These are phyloP conservation scores for Molanna angustata DNA, from an alignment of 2,888 invertebrate genomes.

Conservation along the genomic window DNA sequence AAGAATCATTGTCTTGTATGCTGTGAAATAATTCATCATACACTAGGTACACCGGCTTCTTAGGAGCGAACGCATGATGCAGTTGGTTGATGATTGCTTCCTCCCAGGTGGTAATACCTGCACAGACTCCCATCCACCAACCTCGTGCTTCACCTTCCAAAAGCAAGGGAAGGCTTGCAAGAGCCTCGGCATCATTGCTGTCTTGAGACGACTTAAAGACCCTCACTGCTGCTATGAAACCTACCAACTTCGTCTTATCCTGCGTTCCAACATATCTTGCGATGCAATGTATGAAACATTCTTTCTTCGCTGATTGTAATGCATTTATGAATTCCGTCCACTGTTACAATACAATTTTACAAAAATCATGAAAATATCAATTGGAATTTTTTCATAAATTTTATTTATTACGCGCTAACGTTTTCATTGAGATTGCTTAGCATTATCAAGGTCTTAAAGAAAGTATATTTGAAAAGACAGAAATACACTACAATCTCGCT, in stretches of 20 bases:
- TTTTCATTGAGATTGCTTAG: too few species aligned
- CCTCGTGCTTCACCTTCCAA: neutral
- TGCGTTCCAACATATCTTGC: neutral
- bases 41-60: neutral
- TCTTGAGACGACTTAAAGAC: neutral
- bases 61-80: neutral
- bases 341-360: too few species aligned
- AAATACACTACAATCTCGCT: too few species aligned
- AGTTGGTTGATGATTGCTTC: neutral
- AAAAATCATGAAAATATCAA: too few species aligned
- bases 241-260: neutral
- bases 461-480: too few species aligned
- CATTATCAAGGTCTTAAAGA: too few species aligned
- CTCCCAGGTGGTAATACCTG: neutral
- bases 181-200: neutral
- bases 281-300: slow-evolving; percentile 5
- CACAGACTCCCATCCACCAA: neutral
- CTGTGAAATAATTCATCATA: neutral
- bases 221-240: neutral
- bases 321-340: slow-evolving; percentile 9
- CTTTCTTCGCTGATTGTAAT: slow-evolving; percentile 4
- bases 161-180: neutral
- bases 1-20: neutral
- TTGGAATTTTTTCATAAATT: too few species aligned
- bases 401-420: too few species aligned